Base-by-base conservation (phyloP, 2,888 invertebrate genomes). In the Isotomurus palustris region DNA sequence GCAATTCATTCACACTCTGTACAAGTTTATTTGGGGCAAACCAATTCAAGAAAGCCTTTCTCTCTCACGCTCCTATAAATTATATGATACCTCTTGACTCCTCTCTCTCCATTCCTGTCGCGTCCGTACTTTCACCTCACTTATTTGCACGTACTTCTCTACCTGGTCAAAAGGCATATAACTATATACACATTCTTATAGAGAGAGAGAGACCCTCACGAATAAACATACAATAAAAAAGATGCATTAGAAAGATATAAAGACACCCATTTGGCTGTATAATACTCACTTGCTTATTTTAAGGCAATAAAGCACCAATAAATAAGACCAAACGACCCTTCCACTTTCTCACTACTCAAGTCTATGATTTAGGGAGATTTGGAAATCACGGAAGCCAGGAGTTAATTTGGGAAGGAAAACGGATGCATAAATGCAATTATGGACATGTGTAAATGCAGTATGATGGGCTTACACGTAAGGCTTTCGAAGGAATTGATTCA, bases 1-100 rank as follows among this genome's bases (percentile, higher is more conserved):
- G 47, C 47, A 47, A 47, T 47, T 47, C 47, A 47, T 43, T 43
- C 47, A 47, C 47, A 47, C 47, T 27, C 28, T 47, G 47, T 47
- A 47, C 47, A 47, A 47, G 47, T 47, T 47, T 47, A 47, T 47
- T 47, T 25, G 29, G n/a, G 47, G 28, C 25, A 3, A 22, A 27
- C 27, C 47, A 27, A 47, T 47, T 47, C 47, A 47, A 25, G n/a
- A 28, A 47, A 47, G 47, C 47, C 29, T n/a, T n/a, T n/a, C n/a
- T 24, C 28, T 27, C 47, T 47, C 27, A 47, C 47, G 25, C 28
- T 47, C n/a, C 47, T 27, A 47, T 47, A 47, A 47, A 47, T 47
- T 47, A 27, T 47, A 47, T n/a, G n/a, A 29, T 17, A 24, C 25
- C 6, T n/a, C 22, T 44, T 32, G 32, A 12, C 32, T 44, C 24